Evolutionary conservation across 2,113 vertebrate genomes (phyloP), one percentile per base, ranked within the genome.

Genomic region (Corythornis madagascariensis): DNA sequence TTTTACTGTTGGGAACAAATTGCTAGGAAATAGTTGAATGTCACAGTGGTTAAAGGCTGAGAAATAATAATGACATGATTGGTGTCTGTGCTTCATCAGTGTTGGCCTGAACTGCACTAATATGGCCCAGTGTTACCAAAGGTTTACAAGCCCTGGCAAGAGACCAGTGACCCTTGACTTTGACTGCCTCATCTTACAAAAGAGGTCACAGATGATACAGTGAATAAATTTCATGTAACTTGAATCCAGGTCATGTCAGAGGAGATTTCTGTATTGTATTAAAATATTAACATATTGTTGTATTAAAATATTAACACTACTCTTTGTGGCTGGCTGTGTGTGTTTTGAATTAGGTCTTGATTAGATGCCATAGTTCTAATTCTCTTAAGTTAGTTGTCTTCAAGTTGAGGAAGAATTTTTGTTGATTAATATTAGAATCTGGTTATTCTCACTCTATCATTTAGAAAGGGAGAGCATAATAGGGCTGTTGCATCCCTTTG

Each of bases 101-200:
- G 5, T 86, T 88, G 47, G 11, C 47, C 59, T 63, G 38, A 80
- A 35, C 53, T 66, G 28, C 31, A 14, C 5, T 18, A 38, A 40
- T 24, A 13, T 18, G 22, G 13, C 11, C 24, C 29, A 52, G 31
- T 52, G 7, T 26, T 63, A 22, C 72, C 29, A 67, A n/a, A 57
- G 4, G 8, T 26, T 82, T 65, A 20, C 28, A 26, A 11, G n/a
- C 13, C 19, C 19, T 0, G 0, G 1, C 29, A 69, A 59, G 29
- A 47, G n/a, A 50, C 13, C 19, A 6, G 42, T 72, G 48, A 16
- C 22, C 11, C 28, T 82, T 72, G 53, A 31, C 17, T 40, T 24
- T 5, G 5, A 16, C 73, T 64, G 31, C 48, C 83, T 64, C 9
- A 16, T 64, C 20, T 69, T 53, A 13, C 35, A 35, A 35, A 77